These are phyloP conservation scores for Resseliella maxima DNA, from an alignment of 2,888 invertebrate species.

Conservation along the genomic window DNA sequence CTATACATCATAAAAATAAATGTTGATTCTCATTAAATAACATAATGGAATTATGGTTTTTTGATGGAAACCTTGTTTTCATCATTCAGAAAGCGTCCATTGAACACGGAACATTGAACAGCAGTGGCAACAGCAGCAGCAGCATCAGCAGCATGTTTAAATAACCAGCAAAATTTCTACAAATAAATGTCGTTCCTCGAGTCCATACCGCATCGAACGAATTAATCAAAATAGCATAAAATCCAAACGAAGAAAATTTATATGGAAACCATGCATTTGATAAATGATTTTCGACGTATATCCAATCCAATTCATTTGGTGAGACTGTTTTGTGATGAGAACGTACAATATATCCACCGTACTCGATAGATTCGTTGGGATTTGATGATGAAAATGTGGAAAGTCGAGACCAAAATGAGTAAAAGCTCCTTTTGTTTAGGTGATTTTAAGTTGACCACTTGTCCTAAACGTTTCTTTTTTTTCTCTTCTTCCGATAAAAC, in stretches of 20 bases:
- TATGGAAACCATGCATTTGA: background rate
- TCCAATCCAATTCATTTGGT: background rate
- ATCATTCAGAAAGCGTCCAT: background rate
- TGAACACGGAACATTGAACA: background rate
- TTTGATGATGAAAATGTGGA: background rate
- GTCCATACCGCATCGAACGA: background rate
- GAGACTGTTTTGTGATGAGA: background rate
- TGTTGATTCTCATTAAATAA: background rate
- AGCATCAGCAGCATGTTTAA: too few relatives aligned
- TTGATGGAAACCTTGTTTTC: background rate
- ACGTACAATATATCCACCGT: background rate
- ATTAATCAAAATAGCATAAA: background rate
- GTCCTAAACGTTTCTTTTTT: too few relatives aligned
- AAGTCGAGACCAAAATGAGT: background rate
- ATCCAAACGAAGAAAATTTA: background rate
- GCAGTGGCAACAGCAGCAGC: too few relatives aligned
- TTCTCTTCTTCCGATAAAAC: background rate
- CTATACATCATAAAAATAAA: too few relatives aligned
- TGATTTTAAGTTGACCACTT: too few relatives aligned
- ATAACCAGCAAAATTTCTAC: background rate
- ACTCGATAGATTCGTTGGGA: background rate
- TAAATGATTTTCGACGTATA: conserved; percentile 3
- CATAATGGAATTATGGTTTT: conserved; percentile 14
- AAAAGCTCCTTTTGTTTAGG: too few relatives aligned
- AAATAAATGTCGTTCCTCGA: background rate